Evolutionary conservation across 2,888 invertebrate species (phyloP).

Genomic region (Aphodius sticticus): DNA sequence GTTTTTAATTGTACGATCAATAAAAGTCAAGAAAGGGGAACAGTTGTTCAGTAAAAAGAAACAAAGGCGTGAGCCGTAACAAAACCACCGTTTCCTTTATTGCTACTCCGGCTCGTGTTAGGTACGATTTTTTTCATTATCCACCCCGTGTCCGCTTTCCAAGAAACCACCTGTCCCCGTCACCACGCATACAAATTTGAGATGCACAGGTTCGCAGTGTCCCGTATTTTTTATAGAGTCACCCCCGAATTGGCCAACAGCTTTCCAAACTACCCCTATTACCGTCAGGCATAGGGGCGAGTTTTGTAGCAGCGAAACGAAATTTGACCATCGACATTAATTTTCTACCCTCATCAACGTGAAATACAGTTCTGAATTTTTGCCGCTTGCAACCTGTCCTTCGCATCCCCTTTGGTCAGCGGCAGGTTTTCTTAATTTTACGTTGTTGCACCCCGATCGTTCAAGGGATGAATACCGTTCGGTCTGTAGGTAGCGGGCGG

Average conservation of each 20-base stretch:
- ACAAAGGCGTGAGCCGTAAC: not conserved
- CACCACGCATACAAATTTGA: constrained; percentile 16
- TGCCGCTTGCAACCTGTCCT: constrained; percentile 52
- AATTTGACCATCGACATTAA: constrained; percentile 55
- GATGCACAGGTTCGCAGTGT: constrained; percentile 9
- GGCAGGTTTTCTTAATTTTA: constrained; percentile 41
- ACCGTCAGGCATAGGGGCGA: constrained; percentile 37
- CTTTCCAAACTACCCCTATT: constrained; percentile 34
- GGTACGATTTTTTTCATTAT: constrained; percentile 12
- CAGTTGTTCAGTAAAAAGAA: not conserved
- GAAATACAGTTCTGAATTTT: constrained; percentile 53
- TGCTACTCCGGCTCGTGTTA: constrained; percentile 7
- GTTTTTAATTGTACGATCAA: not conserved
- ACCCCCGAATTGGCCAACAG: constrained; percentile 40
- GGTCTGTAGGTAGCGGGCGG: constrained; percentile 30
- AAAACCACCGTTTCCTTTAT: not conserved
- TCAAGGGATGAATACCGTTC: constrained; percentile 31
- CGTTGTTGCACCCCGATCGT: constrained; percentile 26
- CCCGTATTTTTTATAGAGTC: constrained; percentile 27
- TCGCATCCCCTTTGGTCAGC: constrained; percentile 44
- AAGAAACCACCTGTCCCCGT: constrained; percentile 19
- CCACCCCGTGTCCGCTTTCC: not conserved
- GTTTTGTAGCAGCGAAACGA: constrained; percentile 23
- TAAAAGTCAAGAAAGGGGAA: not conserved
- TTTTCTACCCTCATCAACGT: constrained; percentile 59